Evolutionary conservation across 35 echinoderm and acorn worm species (phyloP).

Genomic region (Patiria miniata): DNA sequence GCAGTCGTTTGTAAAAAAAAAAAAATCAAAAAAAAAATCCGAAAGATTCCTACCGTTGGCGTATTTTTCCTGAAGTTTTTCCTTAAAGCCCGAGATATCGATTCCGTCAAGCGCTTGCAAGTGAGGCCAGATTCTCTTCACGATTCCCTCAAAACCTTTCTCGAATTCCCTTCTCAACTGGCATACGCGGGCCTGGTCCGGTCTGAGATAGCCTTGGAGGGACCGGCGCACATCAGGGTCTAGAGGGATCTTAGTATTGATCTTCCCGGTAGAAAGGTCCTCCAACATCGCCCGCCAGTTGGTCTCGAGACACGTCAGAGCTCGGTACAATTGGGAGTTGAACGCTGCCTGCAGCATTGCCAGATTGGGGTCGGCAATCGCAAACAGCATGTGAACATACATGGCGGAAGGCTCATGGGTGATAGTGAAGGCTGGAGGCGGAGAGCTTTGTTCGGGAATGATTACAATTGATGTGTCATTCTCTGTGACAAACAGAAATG

Average conservation of each 20-base stretch:
- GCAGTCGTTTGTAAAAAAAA: too few relatives aligned
- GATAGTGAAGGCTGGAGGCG: constrained; percentile 33
- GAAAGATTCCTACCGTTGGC: constrained; percentile 35
- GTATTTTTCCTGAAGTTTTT: constrained; percentile 30
- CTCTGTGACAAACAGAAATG: neutral
- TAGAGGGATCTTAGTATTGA: constrained; percentile 36
- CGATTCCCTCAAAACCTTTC: constrained; percentile 63
- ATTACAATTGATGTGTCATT: too few relatives aligned
- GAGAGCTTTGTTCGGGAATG: constrained; percentile 38
- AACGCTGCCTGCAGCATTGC: too few relatives aligned
- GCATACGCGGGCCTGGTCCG: constrained; percentile 35
- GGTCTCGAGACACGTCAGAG: constrained; percentile 16
- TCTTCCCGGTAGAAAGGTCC: constrained; percentile 31
- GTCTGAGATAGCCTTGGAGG: neutral
- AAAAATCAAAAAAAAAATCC: too few relatives aligned
- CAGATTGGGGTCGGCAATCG: too few relatives aligned
- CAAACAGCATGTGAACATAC: constrained; percentile 59
- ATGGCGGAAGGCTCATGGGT: constrained; percentile 25
- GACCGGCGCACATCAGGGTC: constrained; percentile 2
- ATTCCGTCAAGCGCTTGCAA: constrained; percentile 17
- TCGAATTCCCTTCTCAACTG: constrained; percentile 58
- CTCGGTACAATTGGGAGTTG: too few relatives aligned
- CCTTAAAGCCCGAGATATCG: constrained; percentile 27
- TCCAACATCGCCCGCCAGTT: constrained; percentile 46
- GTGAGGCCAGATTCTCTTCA: constrained; percentile 60